A percentile compares a stretch with the other conserved stretches of the same genome.
Conservation (phyloP, 1,140 invertebrate species). For the Drosophila bipectinata region DNA sequence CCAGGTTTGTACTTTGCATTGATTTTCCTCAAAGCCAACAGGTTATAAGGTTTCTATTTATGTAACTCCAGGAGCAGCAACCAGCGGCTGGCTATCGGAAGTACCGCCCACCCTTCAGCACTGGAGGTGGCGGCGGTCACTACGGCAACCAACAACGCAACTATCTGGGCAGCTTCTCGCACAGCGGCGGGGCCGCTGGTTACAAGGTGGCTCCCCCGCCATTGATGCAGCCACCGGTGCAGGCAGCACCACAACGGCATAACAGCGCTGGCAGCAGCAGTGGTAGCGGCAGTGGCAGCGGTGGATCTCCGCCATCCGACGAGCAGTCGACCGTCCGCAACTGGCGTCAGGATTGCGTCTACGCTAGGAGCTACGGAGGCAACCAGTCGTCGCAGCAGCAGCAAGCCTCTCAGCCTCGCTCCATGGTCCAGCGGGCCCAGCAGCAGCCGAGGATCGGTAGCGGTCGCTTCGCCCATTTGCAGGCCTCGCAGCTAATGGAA, state of each 20-base stretch:
- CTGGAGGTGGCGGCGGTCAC: slow-evolving; percentile 66
- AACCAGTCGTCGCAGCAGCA: slow-evolving; percentile 37
- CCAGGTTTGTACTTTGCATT: slow-evolving; percentile 3
- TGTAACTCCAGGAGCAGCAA: slow-evolving; percentile 41
- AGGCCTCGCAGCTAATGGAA: slow-evolving; percentile 57
- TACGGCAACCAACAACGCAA: slow-evolving; percentile 77
- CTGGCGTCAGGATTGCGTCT: slow-evolving; percentile 80
- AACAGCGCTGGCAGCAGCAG: slow-evolving; percentile 46
- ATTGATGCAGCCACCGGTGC: slow-evolving; percentile 22
- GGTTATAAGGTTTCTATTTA: background rate
- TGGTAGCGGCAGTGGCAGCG: slow-evolving; percentile 58
- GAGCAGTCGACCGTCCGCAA: slow-evolving; percentile 71
- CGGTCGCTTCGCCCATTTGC: slow-evolving; percentile 57
- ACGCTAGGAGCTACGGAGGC: slow-evolving; percentile 64
- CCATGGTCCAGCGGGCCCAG: slow-evolving; percentile 33
- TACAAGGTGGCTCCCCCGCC: slow-evolving; percentile 48
- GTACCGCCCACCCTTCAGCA: slow-evolving; percentile 72
- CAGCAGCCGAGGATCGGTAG: slow-evolving; percentile 61
- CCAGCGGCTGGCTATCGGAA: slow-evolving; percentile 54
- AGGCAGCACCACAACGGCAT: slow-evolving; percentile 13
- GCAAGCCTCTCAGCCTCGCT: slow-evolving; percentile 16
- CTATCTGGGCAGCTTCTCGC: slow-evolving; percentile 75
- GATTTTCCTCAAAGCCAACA: background rate
- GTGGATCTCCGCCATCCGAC: slow-evolving; percentile 75
- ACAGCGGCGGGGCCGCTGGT: slow-evolving; percentile 63